Conservation (phyloP, 1,140 invertebrate species). For the Nylanderia fulva region DNA sequence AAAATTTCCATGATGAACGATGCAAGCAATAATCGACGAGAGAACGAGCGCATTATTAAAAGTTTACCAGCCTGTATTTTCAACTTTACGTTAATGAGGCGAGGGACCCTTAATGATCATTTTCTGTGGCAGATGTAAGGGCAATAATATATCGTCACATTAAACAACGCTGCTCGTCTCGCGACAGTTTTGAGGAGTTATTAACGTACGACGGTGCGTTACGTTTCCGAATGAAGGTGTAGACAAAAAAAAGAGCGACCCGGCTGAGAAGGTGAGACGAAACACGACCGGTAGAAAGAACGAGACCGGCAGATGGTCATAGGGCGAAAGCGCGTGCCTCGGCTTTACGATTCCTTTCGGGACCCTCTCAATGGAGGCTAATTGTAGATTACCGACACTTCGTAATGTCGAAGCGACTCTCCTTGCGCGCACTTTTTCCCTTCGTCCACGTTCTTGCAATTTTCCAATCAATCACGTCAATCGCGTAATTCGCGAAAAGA, state of each 20-base stretch:
- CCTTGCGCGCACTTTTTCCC: not conserved
- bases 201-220: slow-evolving; percentile 22
- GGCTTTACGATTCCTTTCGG: slow-evolving; percentile 55
- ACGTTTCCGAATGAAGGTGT: not conserved
- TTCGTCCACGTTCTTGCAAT: not conserved
- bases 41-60: slow-evolving; percentile 69
- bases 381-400: slow-evolving; percentile 65
- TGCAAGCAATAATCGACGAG: slow-evolving; percentile 53
- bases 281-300: slow-evolving; percentile 26
- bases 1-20: slow-evolving; percentile 42
- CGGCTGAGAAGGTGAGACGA: slow-evolving; percentile 39
- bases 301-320: slow-evolving; percentile 64
- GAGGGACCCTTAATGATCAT: slow-evolving; percentile 63
- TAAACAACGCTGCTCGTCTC: slow-evolving; percentile 26
- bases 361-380: slow-evolving; percentile 60
- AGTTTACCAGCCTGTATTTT: slow-evolving; percentile 66
- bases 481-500: slow-evolving; percentile 1
- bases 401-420: not conserved
- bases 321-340: slow-evolving; percentile 66
- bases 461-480: not conserved
- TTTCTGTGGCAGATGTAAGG: slow-evolving; percentile 70
- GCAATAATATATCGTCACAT: slow-evolving; percentile 57
- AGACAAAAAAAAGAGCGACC: slow-evolving; percentile 23
- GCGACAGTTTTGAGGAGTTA: slow-evolving; percentile 23
- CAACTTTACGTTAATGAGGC: slow-evolving; percentile 63